Base-by-base conservation (phyloP, 2,113 vertebrate genomes). In the Mobula birostris region DNA sequence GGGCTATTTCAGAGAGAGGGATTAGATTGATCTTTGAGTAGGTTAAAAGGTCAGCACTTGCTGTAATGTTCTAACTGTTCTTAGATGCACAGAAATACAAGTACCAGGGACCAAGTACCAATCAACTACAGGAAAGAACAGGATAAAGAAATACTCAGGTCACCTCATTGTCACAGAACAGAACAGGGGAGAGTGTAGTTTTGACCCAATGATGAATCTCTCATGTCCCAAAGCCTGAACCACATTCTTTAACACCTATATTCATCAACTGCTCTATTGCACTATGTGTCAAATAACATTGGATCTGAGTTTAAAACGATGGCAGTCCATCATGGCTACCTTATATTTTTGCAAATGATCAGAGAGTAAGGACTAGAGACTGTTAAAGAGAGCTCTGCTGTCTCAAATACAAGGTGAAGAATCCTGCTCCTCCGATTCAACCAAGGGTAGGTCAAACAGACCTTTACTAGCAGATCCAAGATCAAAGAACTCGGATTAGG, bases 371-470 rank as follows among this genome's bases (percentile, higher is more conserved):
- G 36, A 19, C 19, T 82, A 58, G 56, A 40, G 14, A 27, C 61
- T 11, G 27, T 58, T 56, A 1, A 1, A 1, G 48, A 56, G 9
- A 21, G 82, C 21, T 85, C 48, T 27, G 48, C 8, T 27, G 24
- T 63, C n/a, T 88, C 61, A 61, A 27, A 63, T 11, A 21, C 32
- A 82, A 82, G 5, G 17, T 82, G 36, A 2, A 82, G 2, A 21
- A n/a, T 21, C 32, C 11, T 82, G 36, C 17, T 82, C 79, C 40
- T 19, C 36, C 15, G 0, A 95, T 96, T 97, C 96, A 97, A 96
- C 97, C 96, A 97, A 97, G 96, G 94, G 96, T 96, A 97, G 96
- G 97, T 96, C 96, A 82, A 40, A 82, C n/a, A 36, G 32, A 32
- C 17, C 29, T 12, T 7, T 0, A 76, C 29, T 79, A 29, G 0